A percentile compares a stretch with the other conserved stretches of the same genome.
phyloP scores from a whole-genome alignment of 2,888 invertebrate genomes.

The Sesia bembeciformis region DNA sequence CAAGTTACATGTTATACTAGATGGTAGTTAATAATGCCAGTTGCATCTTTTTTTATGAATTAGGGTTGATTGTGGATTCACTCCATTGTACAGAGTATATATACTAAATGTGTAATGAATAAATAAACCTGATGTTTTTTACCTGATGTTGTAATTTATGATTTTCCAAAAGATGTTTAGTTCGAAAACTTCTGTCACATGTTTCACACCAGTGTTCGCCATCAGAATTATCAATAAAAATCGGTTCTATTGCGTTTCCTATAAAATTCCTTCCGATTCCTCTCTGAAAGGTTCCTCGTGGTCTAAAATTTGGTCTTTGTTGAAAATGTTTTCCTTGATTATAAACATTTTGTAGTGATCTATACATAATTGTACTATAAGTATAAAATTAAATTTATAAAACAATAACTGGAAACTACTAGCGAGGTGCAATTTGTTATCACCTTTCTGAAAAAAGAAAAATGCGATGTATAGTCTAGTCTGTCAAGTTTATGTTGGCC shows the following conservation, averaged over 20 bases:
- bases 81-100: too few species aligned
- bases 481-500: too few species aligned
- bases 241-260: background rate
- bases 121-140: slow-evolving; percentile 3
- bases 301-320: background rate
- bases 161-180: slow-evolving; percentile 70
- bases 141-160: slow-evolving; percentile 84
- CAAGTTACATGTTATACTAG: background rate
- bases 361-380: background rate
- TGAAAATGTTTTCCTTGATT: background rate
- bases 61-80: too few species aligned
- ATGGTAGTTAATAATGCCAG: background rate
- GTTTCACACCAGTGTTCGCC: slow-evolving; percentile 79
- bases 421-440: too few species aligned
- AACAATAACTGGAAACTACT: too few species aligned
- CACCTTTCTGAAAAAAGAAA: too few species aligned
- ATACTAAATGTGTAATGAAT: background rate
- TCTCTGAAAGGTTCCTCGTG: too few species aligned
- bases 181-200: slow-evolving; percentile 85
- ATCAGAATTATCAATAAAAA: slow-evolving; percentile 10
- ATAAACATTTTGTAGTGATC: background rate
- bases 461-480: too few species aligned
- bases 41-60: background rate
- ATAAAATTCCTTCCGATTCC: too few species aligned
- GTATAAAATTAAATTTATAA: too few species aligned